Evolutionary conservation across 2,888 invertebrate species (phyloP).

Genomic region (Xestoiulus laeticollis): DNA sequence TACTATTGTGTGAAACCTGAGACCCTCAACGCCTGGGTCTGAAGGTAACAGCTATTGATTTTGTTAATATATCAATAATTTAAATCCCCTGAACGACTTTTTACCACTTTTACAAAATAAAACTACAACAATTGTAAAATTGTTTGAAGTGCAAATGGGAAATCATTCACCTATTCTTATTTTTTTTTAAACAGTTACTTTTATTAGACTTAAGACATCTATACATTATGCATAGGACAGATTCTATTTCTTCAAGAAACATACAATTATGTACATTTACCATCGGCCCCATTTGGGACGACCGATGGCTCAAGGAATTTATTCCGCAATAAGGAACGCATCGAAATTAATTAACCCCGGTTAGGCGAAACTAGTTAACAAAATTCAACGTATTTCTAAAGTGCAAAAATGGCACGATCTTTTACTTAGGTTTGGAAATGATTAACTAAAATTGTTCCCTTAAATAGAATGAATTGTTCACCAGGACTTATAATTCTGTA

Average conservation of each 20-base stretch:
- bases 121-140: too few species aligned
- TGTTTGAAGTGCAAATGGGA: neutral
- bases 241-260: constrained; percentile 34
- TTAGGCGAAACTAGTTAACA: neutral
- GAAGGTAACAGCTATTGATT: neutral
- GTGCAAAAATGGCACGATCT: too few species aligned
- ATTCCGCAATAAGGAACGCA: neutral
- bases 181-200: neutral
- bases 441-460: too few species aligned
- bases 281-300: neutral
- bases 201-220: neutral
- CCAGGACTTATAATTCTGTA: too few species aligned
- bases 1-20: neutral
- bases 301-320: neutral
- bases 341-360: neutral
- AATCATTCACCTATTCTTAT: neutral
- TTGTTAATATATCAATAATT: neutral
- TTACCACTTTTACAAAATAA: neutral
- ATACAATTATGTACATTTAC: constrained; percentile 3
- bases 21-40: neutral
- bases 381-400: neutral
- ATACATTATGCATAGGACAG: constrained; percentile 32
- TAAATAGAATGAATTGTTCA: too few species aligned
- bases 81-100: neutral
- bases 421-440: too few species aligned